These are phyloP conservation scores for Plotosus lineatus DNA, from an alignment of 2,113 vertebrate genomes.

Conservation along the genomic window DNA sequence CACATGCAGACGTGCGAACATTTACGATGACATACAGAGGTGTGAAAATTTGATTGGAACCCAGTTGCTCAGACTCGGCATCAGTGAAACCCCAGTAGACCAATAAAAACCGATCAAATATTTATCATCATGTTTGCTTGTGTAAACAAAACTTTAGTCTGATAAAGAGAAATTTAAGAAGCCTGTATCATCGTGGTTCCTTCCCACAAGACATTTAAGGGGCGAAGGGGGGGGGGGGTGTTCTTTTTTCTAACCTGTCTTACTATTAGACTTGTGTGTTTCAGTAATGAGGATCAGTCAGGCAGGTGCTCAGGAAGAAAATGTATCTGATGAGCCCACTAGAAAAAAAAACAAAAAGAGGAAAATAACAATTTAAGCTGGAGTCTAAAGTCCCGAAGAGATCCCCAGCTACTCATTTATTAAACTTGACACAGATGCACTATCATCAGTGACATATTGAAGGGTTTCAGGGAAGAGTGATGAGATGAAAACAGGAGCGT, in stretches of 20 bases:
- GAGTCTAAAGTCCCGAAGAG: neutral
- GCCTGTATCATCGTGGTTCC: neutral
- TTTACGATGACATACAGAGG: neutral
- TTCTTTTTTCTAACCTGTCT: neutral
- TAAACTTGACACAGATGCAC: neutral
- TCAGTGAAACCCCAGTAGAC: neutral
- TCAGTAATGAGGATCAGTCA: neutral
- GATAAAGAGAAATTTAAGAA: neutral
- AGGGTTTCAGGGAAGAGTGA: neutral
- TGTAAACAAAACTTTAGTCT: neutral
- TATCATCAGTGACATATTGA: neutral
- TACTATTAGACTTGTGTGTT: neutral
- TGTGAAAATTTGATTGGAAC: no score
- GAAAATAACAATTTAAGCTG: neutral
- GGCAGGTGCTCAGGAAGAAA: neutral
- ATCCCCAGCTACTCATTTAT: neutral
- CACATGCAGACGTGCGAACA: no score
- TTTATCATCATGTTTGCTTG: neutral
- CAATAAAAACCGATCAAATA: neutral
- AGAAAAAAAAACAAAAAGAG: constrained; percentile 4
- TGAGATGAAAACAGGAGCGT: neutral
- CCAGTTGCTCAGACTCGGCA: neutral
- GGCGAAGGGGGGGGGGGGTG: neutral
- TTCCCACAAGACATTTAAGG: neutral
- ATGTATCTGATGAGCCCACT: neutral